Evolutionary conservation across 2,113 vertebrate genomes (phyloP), one percentile per base, ranked within the genome.

Genomic region (Oreochromis spilurus): DNA sequence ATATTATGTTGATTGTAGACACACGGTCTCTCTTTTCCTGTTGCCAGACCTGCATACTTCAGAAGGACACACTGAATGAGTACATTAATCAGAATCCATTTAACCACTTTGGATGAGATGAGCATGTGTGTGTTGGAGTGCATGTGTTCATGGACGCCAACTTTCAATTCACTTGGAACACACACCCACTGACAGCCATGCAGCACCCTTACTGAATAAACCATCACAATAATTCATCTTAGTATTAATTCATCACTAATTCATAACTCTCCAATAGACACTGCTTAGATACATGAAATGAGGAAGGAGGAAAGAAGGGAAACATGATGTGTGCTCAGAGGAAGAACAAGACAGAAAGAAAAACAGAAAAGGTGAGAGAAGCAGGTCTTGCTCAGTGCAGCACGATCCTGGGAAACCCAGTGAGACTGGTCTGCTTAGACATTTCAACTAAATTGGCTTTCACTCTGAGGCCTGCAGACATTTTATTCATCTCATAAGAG

Each of bases 231-330:
- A 92, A 93, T 89, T 94, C 72, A 83, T 93, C 79, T 87, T 79
- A 79, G 87, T 92, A 94, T 95, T 95, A 92, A 92, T 84, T 92
- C 84, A 94, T 94, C 70, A 95, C 81, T 92, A 85, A 94, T 94
- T 95, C 91, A 95, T 91, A 88, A 53, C 75, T 48, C 54, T 70
- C 54, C 91, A 83, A 90, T 80, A 84, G 82, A 84, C 82, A 84
- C 81, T 86, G 91, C 84, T 89, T 72, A 81, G 79, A 90, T 84
- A 88, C 57, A 85, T 3, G 9, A 26, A 79, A 79, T 72, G 13
- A 75, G 77, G 81, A 57, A 19, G 70, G 40, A 48, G 57, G 79
- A 31, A 84, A 53, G 40, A n/a, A 16, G 29, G 43, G 85, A 82
- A 84, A 90, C 79, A 21, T 72, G 53, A 89, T 24, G 54, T 70